Evolutionary conservation across 1,140 invertebrate genomes (phyloP).

Genomic region (Adelges cooleyi): DNA sequence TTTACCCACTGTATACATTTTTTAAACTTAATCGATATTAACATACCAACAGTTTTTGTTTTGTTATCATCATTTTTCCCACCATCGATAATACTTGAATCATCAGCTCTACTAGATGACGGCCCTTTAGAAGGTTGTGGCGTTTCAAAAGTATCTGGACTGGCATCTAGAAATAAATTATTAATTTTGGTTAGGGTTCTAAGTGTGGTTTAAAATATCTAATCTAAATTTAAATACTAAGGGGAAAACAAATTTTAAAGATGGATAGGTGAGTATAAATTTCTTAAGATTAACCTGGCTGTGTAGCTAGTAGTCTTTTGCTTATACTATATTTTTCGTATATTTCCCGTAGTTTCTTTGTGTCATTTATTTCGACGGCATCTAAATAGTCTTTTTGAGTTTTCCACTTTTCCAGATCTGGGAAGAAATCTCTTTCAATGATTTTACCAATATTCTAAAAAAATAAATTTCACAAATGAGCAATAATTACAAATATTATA

Average conservation of each 20-base stretch:
- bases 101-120: slow-evolving; percentile 15
- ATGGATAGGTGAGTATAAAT: background rate
- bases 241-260: background rate
- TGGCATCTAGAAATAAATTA: slow-evolving; percentile 42
- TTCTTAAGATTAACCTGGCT: slow-evolving; percentile 35
- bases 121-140: slow-evolving; percentile 40
- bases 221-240: too few species aligned
- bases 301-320: slow-evolving; percentile 46
- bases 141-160: slow-evolving; percentile 82
- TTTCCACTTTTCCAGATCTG: slow-evolving; percentile 82
- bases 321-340: slow-evolving; percentile 73
- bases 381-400: slow-evolving; percentile 89
- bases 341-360: slow-evolving; percentile 70
- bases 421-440: slow-evolving; percentile 94
- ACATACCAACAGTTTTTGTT: background rate
- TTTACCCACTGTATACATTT: too few species aligned
- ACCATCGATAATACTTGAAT: background rate
- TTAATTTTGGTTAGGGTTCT: too few species aligned
- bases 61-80: background rate
- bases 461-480: slow-evolving; percentile 14
- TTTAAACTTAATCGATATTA: too few species aligned
- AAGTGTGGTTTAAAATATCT: background rate
- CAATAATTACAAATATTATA: too few species aligned
- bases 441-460: slow-evolving; percentile 78
- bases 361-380: slow-evolving; percentile 79